Percentiles rank a stretch among this genome's conserved stretches.
Conservation (phyloP, 2,113 vertebrate genomes). For the Campylomormyrus numenius region DNA sequence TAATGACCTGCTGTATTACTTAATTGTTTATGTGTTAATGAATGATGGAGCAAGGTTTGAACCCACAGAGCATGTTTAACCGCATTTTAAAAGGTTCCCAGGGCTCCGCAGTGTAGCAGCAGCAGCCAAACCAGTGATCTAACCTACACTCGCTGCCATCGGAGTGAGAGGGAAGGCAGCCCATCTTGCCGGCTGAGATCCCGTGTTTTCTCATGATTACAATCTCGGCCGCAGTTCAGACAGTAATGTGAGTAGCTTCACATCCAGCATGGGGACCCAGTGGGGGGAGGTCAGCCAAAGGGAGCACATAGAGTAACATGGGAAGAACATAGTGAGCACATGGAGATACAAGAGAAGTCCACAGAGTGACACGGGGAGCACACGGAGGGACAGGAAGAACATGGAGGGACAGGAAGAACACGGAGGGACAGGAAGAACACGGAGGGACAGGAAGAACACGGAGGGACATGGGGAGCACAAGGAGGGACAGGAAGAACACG, state of each 20-base stretch:
- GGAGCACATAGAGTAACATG: not conserved
- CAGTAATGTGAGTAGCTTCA: not conserved
- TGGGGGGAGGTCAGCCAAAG: not conserved
- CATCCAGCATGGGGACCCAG: not conserved
- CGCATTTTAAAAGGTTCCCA: constrained; percentile 28
- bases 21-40: constrained; percentile 36
- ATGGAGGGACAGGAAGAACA: too few species aligned
- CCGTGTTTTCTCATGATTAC: constrained; percentile 24
- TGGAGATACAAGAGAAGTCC: not conserved
- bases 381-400: not conserved
- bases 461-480: not conserved
- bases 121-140: constrained; percentile 34
- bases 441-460: too few species aligned
- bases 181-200: not conserved
- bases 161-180: constrained; percentile 6
- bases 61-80: constrained; percentile 26
- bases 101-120: constrained; percentile 8
- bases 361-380: not conserved
- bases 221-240: not conserved
- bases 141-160: constrained; percentile 14
- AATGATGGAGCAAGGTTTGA: constrained; percentile 26
- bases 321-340: not conserved
- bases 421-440: too few species aligned
- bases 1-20: constrained; percentile 28
- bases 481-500: not conserved